A percentile compares a stretch with the other conserved stretches of the same genome.
phyloP scores from a whole-genome alignment of 2,113 vertebrate genomes.

The Albula glossodonta region DNA sequence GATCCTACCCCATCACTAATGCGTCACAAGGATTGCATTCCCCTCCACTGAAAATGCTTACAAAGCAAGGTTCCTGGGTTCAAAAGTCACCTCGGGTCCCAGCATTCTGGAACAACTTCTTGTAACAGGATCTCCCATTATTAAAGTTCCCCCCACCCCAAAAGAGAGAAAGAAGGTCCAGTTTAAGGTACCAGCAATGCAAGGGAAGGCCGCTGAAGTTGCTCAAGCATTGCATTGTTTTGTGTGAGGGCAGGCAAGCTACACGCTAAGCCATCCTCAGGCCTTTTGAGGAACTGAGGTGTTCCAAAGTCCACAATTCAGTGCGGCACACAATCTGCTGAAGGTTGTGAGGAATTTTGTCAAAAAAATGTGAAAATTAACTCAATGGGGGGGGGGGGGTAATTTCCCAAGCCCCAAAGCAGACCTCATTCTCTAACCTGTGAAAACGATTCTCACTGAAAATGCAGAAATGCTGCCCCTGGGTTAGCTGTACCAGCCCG shows the following conservation, averaged over 20 bases:
- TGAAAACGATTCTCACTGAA: not conserved
- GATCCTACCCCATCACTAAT: not conserved
- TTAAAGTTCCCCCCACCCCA: not conserved
- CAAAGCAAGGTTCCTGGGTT: not conserved
- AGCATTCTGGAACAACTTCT: not conserved
- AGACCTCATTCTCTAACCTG: not conserved
- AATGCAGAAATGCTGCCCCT: not conserved
- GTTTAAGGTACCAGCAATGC: conserved; percentile 23
- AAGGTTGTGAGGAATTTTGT: not conserved
- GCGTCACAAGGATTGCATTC: not conserved
- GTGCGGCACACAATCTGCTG: too few species aligned
- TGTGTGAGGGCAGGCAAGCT: conserved; percentile 13
- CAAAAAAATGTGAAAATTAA: not conserved
- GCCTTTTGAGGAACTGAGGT: not conserved
- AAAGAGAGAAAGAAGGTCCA: conserved; percentile 3
- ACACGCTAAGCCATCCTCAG: not conserved
- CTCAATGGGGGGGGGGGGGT: not conserved
- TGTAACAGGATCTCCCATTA: not conserved
- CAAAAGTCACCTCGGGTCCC: not conserved
- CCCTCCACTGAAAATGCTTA: not conserved
- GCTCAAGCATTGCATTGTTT: conserved; percentile 51
- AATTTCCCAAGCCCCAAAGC: not conserved
- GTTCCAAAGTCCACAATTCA: not conserved
- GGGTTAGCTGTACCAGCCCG: not conserved
- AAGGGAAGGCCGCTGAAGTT: conserved; percentile 50